Base-by-base conservation (phyloP, 2,888 invertebrate species). In the Lathronympha strigana region DNA sequence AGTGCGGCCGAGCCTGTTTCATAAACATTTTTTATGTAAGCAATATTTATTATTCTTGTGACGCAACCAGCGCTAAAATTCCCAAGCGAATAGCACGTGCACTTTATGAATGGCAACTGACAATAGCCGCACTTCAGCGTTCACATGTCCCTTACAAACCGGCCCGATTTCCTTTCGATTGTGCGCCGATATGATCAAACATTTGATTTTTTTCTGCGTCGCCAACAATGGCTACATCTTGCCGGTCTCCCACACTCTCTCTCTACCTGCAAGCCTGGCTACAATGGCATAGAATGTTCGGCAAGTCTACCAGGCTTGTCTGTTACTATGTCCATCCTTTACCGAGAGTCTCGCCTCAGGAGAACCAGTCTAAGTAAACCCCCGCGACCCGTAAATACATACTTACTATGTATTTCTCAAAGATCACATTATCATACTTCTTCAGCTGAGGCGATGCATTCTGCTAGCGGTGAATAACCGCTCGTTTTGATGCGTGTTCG, bases 161-260 rank as follows among this genome's bases (percentile, higher is more conserved):
- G 38, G 63, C 47, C 57, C 54, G 62, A 54, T 67, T 55, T 54
- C 61, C 61, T 61, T 63, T 64, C 58, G 64, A 66, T 64, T 53
- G 63, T 63, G 31, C 40, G 36, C 57, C 47, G 62, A 61, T 69
- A 54, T 61, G 67, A 71, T 72, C 69, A 63, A 71, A 71, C 68
- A 71, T 70, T 69, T 51, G 63, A 64, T 71, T 75, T 71, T 75
- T n/a, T 73, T 70, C 57, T 55, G 53, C 21, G 25, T 61, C 51
- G 54, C 61, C 45, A 58, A 63, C 49, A 61, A 66, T 61, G 28
- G 58, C 23, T 60, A 61, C 69, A 64, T 69, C 69, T 67, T 68
- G 64, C 66, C 67, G 55, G 57, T 63, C 83, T 86, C 86, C 77
- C 86, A 86, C 81, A 83, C 82, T 81, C 81, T 82, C 81, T 82